Evolutionary conservation across 2,888 invertebrate species (phyloP), one percentile per base, ranked within the genome.

Genomic region (Trachelus tabidus): DNA sequence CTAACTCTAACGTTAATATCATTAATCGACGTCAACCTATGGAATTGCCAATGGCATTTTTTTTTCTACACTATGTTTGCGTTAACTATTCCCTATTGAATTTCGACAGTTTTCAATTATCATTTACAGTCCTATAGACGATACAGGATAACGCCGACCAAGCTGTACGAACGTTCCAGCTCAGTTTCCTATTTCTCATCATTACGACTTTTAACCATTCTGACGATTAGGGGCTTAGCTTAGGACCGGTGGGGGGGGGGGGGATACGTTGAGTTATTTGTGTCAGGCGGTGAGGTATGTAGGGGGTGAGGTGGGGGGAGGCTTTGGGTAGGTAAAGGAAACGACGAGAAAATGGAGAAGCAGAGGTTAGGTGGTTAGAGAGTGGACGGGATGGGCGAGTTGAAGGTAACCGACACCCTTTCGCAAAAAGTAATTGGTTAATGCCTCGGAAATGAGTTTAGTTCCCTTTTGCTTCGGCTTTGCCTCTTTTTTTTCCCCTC

Each of bases 391-490:
- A 79, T 82, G 80, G 84, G 81, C 79, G 85, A 84, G 85, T 86
- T 84, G 86, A 89, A 89, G 87, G 89, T 88, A 89, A 90, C 90
- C 88, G 89, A 90, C 89, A 89, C 88, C 88, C 88, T 90, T 90
- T 89, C 87, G 87, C 89, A 90, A 91, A 90, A 90, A 90, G 89
- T 90, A 90, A 91, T 91, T 91, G 91, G 89, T 90, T 91, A 91
- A 91, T 91, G 90, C 89, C 88, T 89, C 88, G 90, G 90, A 91
- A 90, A 90, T 90, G 91, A 91, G 90, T 91, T 91, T 90, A 90
- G 89, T 89, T 90, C 87, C 86, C 88, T 90, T 91, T 89, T 87
- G 86, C 83, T 84, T 80, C 82, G 75, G 85, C 82, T 82, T 79
- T 80, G 82, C 81, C 77, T 79, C 81, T 77, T 85, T 81, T 81